Evolutionary conservation across 2,888 invertebrate species (phyloP).

Genomic region (Agrotis ipsilon): DNA sequence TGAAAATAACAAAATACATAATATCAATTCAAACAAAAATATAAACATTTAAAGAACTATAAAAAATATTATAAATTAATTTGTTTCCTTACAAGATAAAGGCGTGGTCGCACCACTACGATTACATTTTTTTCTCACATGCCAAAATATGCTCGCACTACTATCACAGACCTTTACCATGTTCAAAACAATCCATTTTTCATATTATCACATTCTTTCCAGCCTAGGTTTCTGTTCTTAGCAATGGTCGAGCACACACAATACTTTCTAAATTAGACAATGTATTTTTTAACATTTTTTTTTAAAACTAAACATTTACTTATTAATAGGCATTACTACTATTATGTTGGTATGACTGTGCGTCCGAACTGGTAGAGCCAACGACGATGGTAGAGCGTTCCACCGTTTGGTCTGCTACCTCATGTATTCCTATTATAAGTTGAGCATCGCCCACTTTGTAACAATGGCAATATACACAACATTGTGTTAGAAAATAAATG

Average conservation of each 20-base stretch:
- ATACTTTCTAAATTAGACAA: background rate
- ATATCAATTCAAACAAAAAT: slow-evolving; percentile 32
- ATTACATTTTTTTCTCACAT: background rate
- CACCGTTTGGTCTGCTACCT: too few relatives aligned
- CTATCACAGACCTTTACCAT: slow-evolving; percentile 58
- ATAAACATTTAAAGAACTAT: slow-evolving; percentile 26
- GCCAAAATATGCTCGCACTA: slow-evolving; percentile 47
- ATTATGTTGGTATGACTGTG: background rate
- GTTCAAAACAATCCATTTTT: slow-evolving; percentile 23
- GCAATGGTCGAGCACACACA: slow-evolving; percentile 48
- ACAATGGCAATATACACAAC: too few relatives aligned
- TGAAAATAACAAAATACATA: slow-evolving; percentile 37
- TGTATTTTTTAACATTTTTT: background rate
- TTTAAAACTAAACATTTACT: background rate
- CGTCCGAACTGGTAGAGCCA: background rate
- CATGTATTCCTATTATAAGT: too few relatives aligned
- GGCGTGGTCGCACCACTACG: slow-evolving; percentile 42
- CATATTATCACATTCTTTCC: slow-evolving; percentile 30
- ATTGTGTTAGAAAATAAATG: too few relatives aligned
- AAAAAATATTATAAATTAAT: slow-evolving; percentile 7
- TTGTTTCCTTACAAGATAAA: slow-evolving; percentile 26
- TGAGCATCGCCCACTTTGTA: too few relatives aligned
- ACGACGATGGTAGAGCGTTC: too few relatives aligned
- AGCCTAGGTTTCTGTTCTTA: slow-evolving; percentile 22
- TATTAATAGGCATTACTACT: background rate